Base-by-base conservation (phyloP, 2,888 invertebrate genomes). In the Thera obeliscata region DNA sequence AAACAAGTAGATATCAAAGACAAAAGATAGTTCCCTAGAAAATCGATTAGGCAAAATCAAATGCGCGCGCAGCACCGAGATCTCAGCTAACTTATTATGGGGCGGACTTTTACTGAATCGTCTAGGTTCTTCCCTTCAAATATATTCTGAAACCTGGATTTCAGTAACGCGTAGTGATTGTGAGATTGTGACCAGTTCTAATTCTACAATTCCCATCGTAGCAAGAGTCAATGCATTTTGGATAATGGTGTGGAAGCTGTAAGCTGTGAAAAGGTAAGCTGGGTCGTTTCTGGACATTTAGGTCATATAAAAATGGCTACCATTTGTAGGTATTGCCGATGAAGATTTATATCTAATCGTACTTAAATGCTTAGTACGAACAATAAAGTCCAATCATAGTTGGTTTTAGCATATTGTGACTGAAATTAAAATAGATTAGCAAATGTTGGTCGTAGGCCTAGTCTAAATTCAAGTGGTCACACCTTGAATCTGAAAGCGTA, bases 31-130 rank as follows among this genome's bases (percentile, higher is more conserved):
- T 58, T 57, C 12, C 33, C n/a, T 9, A 62, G 55, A 48, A 61
- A 63, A 69, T 69, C 69, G 69, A 69, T 69, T 68, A 64, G 59
- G 49, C 33, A 36, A 41, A 52, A 41, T 41, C 55, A 50, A 49
- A 63, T 69, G 69, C 69, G 69, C 69, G 69, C 69, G 69, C 69
- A 69, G 12, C 52, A 35, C 50, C 35, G 52, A 56, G 9, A 59
- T 52, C 38, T 48, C 46, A 43, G 41, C 35, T 46, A 65, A 59
- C 46, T 54, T 41, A 64, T 54, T 43, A 55, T 58, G 43, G 57
- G 57, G 49, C 57, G 55, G 50, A 49, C 49, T 54, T 54, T 48
- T 2, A 38, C 33, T 60, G n/a, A 49, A 57, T 11, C 43, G 43
- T 38, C 59, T 36, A 22, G 48, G 43, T 57, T 49, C 55, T 46